Evolutionary conservation across 1,140 invertebrate genomes (phyloP), one percentile per base, ranked within the genome.

Genomic region (Panulirus ornatus): DNA sequence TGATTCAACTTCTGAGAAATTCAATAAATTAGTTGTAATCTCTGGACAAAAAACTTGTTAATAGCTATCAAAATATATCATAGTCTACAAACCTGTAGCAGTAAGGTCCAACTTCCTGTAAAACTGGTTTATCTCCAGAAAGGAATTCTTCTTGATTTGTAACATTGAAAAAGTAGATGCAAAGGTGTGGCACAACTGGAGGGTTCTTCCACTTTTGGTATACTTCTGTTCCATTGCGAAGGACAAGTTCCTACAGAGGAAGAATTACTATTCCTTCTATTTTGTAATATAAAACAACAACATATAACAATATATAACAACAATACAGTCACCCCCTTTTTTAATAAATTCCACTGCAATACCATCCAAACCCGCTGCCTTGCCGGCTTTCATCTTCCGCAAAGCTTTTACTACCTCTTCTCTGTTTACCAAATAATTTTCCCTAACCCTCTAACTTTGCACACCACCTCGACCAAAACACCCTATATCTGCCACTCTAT

Each of bases 131-230:
- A 2, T 79, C 91, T 22, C 94, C 94, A 58, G 92, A 88, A 1
- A 83, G 47, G 14, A 95, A 92, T 79, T 94, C 94, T 0, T 93
- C 87, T 5, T 93, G 84, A 92, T 95, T 95, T 9, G 93, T 93
- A 1, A 95, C 92, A 92, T 95, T 94, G 92, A 94, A 95, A 73
- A 95, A 93, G 91, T 94, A 95, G 38, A 95, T 93, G 79, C 94
- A 93, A 54, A 95, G 93, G 88, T 89, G 94, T 94, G 70, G 94
- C 93, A 97, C 96, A 5, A 98, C 96, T 42, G 97, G 96, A 1
- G 97, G 97, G 91, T 96, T 96, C 79, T 96, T 94, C 98, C 98
- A 99, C 92, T 97, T 94, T 87, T 97, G 96, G 93, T 97, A 98
- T 30, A 97, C 96, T 93, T 97, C 97, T 1, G 96, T 96, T 9